Evolutionary conservation across 2,113 vertebrate species (phyloP).

Genomic region (Candoia aspera): DNA sequence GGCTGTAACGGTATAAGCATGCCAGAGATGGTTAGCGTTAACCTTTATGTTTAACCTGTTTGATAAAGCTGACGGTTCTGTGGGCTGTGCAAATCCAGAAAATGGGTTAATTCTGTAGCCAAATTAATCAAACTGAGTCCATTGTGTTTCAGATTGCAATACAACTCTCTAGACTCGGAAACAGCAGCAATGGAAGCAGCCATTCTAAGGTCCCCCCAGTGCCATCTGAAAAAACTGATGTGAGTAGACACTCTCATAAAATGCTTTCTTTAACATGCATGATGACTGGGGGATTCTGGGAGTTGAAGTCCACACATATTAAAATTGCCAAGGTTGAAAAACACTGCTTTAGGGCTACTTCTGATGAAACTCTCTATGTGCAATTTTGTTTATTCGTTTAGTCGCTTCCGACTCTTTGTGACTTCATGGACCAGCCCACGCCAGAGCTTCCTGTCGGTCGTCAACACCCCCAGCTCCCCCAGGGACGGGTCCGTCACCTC

Average conservation of each 20-base stretch:
- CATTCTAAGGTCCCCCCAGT: slow-evolving; percentile 66
- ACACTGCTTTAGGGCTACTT: neutral
- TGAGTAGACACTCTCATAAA: slow-evolving; percentile 49
- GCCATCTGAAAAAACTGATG: slow-evolving; percentile 72
- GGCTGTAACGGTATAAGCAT: neutral
- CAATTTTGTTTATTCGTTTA: no score
- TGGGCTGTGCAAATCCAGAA: neutral
- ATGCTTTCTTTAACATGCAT: neutral
- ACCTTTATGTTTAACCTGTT: neutral
- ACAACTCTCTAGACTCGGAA: slow-evolving; percentile 67
- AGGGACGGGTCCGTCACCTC: no score
- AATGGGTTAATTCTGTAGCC: neutral
- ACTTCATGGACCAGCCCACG: no score
- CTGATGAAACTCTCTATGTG: neutral
- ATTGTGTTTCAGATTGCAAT: slow-evolving; percentile 63
- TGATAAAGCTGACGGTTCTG: neutral
- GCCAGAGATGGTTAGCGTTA: neutral
- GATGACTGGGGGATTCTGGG: neutral
- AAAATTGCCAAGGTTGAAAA: neutral
- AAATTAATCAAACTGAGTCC: neutral
- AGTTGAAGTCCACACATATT: neutral
- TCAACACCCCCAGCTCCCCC: no score
- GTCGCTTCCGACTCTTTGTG: no score
- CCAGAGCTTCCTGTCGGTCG: no score
- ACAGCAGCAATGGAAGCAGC: slow-evolving; percentile 66